Base-by-base conservation (phyloP, 1,140 invertebrate genomes). In the Drosophila baimaii region DNA sequence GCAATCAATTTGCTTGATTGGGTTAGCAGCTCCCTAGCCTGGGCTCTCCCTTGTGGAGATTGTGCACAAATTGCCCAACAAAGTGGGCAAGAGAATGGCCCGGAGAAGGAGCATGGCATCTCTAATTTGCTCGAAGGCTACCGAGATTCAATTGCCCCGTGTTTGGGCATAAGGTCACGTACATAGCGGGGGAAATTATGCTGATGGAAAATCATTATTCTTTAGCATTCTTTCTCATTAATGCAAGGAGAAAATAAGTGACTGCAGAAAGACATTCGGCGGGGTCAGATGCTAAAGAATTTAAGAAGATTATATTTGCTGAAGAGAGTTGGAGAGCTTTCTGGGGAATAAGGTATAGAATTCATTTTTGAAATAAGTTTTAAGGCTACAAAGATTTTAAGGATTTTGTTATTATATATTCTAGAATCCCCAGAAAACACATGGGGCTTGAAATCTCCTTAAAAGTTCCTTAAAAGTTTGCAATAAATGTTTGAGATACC, bases 1-100 rank as follows among this genome's bases (percentile, higher is more conserved):
- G 63, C 72, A 76, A 72, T 64, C 82, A 86, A 86, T 86, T 86
- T 82, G 44, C 65, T 47, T 82, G 84, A 86, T 86, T 86, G 77
- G 83, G 80, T 86, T 78, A 76, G 62, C 47, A 73, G 58, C 39
- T 52, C 57, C 51, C 69, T 37, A 15, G 35, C 35, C 35, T n/a
- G 2, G n/a, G n/a, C n/a, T 13, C 33, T 52, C 49, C 49, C 49
- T 52, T 84, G 69, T 27, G 47, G 39, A 59, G 78, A 73, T 73
- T 52, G 35, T 43, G 25, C 54, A 55, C 79, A 88, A 86, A 88
- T 81, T 86, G 83, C 27, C 65, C 49, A 81, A 72, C 62, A 82
- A 79, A 79, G 59, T 79, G 61, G 55, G 8, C 37, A 37, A 56
- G 37, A 59, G 70, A 72, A 66, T 73, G 61, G 55, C 33, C 47